Conservation (phyloP, 1,140 invertebrate species). For the Hirudo medicinalis region DNA sequence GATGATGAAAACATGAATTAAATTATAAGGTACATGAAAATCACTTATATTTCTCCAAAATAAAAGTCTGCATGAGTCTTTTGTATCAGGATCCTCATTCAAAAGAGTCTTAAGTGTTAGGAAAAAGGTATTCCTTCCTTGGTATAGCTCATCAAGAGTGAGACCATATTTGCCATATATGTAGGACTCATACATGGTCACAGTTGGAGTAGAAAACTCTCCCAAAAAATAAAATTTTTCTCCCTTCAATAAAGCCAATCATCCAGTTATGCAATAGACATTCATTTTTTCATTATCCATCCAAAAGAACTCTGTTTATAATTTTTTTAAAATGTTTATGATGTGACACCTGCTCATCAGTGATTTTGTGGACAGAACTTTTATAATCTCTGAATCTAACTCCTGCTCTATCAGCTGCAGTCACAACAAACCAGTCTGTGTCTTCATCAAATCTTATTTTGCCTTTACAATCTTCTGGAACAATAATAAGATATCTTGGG, state of each 20-base stretch:
- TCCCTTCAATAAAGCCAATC: background rate
- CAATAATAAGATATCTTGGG: slow-evolving; percentile 11
- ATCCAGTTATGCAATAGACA: too few species aligned
- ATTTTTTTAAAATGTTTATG: background rate
- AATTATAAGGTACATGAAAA: too few species aligned
- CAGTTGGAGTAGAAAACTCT: slow-evolving; percentile 13
- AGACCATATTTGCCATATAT: background rate
- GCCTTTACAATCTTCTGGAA: slow-evolving; percentile 5
- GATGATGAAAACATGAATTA: too few species aligned
- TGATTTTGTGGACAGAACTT: slow-evolving; percentile 2
- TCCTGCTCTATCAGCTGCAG: slow-evolving; percentile 1
- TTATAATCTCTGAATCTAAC: background rate
- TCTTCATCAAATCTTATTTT: background rate
- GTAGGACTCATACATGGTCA: slow-evolving; percentile 16
- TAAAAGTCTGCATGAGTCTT: slow-evolving; percentile 5
- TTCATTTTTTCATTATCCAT: background rate
- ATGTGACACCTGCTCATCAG: background rate
- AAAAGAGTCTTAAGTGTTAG: slow-evolving; percentile 10
- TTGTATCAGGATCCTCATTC: background rate
- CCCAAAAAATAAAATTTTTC: slow-evolving; percentile 11
- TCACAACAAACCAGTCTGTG: background rate
- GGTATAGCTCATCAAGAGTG: slow-evolving; percentile 10
- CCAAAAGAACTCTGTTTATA: background rate
- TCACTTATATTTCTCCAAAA: slow-evolving; percentile 10
- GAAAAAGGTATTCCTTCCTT: slow-evolving; percentile 10